Evolutionary conservation across 2,888 invertebrate species (phyloP), one percentile per base, ranked within the genome.

Genomic region (Apodemia duryi): DNA sequence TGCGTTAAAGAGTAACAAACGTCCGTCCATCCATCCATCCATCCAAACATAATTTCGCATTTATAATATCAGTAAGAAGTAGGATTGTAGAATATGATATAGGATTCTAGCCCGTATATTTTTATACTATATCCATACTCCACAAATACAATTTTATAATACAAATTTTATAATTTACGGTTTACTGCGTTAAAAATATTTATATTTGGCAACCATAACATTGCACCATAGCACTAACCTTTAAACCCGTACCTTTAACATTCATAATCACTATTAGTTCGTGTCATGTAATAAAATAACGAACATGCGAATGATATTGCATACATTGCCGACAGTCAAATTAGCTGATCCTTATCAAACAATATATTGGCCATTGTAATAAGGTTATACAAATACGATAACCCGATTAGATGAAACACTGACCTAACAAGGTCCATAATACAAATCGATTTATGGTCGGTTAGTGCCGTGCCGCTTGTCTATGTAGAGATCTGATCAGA

Each of bases 371-470:
- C 61, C 61, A 51, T 61, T 43, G 64, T 61, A 64, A 51, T 61
- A 51, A 57, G 57, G 52, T 28, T 54, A 54, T 54, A 57, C 54
- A 29, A 57, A 57, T 57, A 57, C 70, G 77, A 76, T 78, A 73
- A 73, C 76, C 86, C 81, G 82, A 81, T 86, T 86, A 86, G 85
- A 86, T 85, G 85, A 77, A 75, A 81, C 76, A 81, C 77, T 78
- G 80, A 86, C 85, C 83, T 79, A 78, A 77, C 76, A 79, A 75
- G 78, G 81, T 80, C 81, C 75, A 79, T 82, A 87, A 84, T 80
- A 80, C 86, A 84, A 81, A 84, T 83, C 83, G 85, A 88, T 87
- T 90, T 88, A 87, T 84, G 83, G 81, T 76, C 82, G 82, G 83
- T 80, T 80, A 84, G 83, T 68, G 65, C 64, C 62, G 60, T 60